phyloP scores from a whole-genome alignment of 2,113 vertebrate species.

The Megaceryle torquata region DNA sequence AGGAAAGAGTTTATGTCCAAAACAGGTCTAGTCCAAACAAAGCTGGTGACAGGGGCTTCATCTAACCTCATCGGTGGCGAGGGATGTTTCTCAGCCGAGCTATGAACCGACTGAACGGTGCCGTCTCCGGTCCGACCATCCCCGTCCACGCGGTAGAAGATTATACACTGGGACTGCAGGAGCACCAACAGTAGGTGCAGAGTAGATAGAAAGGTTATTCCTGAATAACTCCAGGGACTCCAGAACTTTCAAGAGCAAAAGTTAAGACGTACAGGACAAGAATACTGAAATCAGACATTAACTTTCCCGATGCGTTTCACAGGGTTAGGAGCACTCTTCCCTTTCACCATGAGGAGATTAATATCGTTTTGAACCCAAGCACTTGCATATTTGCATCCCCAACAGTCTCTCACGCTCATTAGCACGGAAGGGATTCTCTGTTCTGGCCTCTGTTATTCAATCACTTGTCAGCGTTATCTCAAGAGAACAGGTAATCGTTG shows the following conservation, averaged over 20 bases:
- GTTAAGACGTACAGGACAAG: not conserved
- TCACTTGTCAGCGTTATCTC: constrained; percentile 36
- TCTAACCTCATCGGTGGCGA: not conserved
- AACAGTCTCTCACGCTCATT: constrained; percentile 33
- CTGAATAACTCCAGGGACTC: not conserved
- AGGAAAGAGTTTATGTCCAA: not conserved
- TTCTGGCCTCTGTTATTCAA: constrained; percentile 26
- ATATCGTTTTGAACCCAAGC: constrained; percentile 10
- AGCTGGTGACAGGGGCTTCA: not conserved
- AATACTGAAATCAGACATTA: not conserved
- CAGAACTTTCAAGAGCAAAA: not conserved
- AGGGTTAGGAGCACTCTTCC: not conserved
- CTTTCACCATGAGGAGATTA: not conserved
- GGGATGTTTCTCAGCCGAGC: not conserved
- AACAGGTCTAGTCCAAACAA: not conserved
- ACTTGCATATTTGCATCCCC: not conserved
- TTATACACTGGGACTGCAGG: not conserved
- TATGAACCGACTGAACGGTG: not conserved
- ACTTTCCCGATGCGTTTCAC: not conserved
- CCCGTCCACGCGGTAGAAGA: not conserved
- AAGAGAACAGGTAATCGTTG: constrained; percentile 19
- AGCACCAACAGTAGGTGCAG: not conserved
- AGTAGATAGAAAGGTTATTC: not conserved
- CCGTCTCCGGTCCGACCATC: not conserved
- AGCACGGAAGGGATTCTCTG: constrained; percentile 47